Evolutionary conservation across 2,797 vertebrate genomes (phyloP).

Genomic region (Sparidentex hasta): DNA sequence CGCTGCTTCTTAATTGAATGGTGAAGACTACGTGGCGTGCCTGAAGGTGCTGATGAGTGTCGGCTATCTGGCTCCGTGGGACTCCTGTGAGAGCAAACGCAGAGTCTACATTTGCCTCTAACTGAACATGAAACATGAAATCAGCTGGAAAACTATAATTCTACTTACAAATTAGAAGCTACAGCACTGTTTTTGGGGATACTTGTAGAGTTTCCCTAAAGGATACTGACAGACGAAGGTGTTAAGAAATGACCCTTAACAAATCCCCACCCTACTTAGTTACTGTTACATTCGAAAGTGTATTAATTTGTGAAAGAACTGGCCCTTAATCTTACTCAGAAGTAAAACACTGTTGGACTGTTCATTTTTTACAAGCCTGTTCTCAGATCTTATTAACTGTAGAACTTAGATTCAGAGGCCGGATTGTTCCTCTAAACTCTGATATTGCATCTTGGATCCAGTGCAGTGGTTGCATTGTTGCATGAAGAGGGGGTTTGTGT

Average conservation of each 20-base stretch:
- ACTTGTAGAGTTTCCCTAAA: slow-evolving; percentile 13
- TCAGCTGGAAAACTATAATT: slow-evolving; percentile 4
- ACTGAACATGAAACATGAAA: slow-evolving; percentile 25
- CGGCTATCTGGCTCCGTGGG: slow-evolving; percentile 25
- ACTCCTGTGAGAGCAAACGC: slow-evolving; percentile 36
- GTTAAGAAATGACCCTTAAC: not conserved
- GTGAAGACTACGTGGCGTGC: slow-evolving; percentile 23
- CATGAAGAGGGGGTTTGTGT: not conserved
- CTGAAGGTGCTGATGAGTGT: slow-evolving; percentile 22
- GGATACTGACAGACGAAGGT: not conserved
- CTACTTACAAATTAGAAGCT: slow-evolving; percentile 28
- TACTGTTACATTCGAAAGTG: not conserved
- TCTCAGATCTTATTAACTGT: not conserved
- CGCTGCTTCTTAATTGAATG: slow-evolving; percentile 60
- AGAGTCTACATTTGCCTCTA: slow-evolving; percentile 27
- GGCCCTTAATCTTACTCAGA: not conserved
- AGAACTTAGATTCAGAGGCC: not conserved
- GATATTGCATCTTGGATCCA: not conserved
- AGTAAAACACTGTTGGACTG: not conserved
- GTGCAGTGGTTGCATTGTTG: not conserved
- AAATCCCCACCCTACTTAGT: not conserved
- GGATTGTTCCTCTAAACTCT: not conserved
- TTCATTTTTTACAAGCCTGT: not conserved
- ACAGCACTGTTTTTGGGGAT: slow-evolving; percentile 1
- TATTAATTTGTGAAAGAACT: not conserved